A percentile compares a stretch with the other conserved stretches of the same genome.
phyloP scores from a whole-genome alignment of 2,113 vertebrate genomes.

The Psittacara wagleri region DNA sequence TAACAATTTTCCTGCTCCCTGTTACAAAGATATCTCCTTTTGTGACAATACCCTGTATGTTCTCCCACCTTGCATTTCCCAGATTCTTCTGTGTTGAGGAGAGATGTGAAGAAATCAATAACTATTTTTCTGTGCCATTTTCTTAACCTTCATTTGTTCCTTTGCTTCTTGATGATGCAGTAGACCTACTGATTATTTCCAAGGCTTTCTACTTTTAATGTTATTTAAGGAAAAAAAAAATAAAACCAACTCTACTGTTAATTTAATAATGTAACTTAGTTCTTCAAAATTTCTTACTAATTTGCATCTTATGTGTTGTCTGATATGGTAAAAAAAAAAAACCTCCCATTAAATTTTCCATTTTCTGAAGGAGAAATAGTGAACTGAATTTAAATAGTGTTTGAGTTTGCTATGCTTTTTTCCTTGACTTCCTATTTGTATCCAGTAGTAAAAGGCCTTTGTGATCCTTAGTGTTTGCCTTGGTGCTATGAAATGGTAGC shows the following conservation, averaged over 20 bases:
- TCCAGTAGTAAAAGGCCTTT: neutral
- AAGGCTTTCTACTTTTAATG: neutral
- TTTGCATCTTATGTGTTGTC: neutral
- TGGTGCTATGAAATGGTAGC: neutral
- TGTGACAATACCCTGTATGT: neutral
- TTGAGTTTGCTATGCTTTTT: neutral
- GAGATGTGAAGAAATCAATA: neutral
- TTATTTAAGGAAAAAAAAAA: neutral
- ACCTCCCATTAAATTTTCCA: neutral
- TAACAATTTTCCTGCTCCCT: neutral
- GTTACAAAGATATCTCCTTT: neutral
- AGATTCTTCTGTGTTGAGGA: neutral
- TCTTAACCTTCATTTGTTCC: neutral
- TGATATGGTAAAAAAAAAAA: neutral
- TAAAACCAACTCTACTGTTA: neutral
- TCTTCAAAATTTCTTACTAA: neutral
- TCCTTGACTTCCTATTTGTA: neutral
- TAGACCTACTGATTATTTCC: neutral
- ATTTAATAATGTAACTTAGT: neutral
- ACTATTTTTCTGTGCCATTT: neutral
- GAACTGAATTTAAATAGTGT: neutral
- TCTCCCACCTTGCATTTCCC: neutral
- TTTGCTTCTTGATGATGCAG: neutral
- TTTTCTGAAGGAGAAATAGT: neutral
- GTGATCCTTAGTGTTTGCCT: neutral